Evolutionary conservation across 2,797 vertebrate species (phyloP).

Genomic region (Periparus ater): DNA sequence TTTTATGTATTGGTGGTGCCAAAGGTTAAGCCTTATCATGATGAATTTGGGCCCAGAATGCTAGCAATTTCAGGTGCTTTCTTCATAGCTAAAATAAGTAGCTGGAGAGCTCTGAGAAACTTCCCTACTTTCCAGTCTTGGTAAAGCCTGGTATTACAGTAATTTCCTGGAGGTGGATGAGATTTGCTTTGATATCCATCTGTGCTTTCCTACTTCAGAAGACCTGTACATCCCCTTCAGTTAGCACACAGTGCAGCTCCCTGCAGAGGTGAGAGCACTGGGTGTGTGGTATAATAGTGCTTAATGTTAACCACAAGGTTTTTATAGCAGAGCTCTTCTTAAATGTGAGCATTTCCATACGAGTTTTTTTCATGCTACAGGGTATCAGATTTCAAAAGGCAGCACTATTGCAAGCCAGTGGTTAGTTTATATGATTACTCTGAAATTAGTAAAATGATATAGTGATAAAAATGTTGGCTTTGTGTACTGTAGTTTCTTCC

Average conservation of each 20-base stretch:
- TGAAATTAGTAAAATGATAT: constrained; percentile 46
- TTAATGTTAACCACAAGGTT: constrained; percentile 46
- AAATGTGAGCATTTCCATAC: constrained; percentile 50
- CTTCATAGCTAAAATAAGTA: neutral
- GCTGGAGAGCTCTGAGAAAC: neutral
- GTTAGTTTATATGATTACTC: constrained; percentile 31
- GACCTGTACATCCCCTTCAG: neutral
- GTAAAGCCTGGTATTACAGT: neutral
- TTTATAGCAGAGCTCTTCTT: constrained; percentile 40
- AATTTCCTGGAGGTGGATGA: neutral
- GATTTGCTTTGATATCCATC: constrained; percentile 18
- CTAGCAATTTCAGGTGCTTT: constrained; percentile 15
- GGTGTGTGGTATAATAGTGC: neutral
- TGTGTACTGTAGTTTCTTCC: neutral
- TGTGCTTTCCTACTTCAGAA: constrained; percentile 25
- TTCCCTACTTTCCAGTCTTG: neutral
- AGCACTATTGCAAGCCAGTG: neutral
- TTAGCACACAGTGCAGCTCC: neutral
- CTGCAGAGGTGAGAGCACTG: constrained; percentile 28
- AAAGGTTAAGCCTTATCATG: neutral
- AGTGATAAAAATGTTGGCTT: constrained; percentile 33
- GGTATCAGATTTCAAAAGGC: constrained; percentile 51
- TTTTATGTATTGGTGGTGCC: neutral
- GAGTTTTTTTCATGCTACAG: neutral
- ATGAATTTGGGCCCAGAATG: neutral